These are phyloP conservation scores for Acinonyx jubatus DNA, from an alignment of 2,113 vertebrate genomes.

Conservation along the genomic window DNA sequence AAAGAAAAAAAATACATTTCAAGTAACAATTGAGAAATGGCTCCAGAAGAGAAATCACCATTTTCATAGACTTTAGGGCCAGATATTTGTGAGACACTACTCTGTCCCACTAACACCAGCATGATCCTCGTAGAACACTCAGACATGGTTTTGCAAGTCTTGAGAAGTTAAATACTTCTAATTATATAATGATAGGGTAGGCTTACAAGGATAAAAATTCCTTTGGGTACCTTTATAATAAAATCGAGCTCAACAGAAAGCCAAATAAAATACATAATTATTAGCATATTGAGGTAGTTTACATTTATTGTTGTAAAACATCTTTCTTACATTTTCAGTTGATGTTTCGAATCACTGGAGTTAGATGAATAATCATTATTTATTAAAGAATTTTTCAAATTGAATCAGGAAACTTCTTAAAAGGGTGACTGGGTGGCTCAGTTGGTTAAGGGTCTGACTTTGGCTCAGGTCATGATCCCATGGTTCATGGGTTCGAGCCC, in stretches of 20 bases:
- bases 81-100: not conserved
- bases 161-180: not conserved
- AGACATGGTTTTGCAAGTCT: not conserved
- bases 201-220: not conserved
- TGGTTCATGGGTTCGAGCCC: no score
- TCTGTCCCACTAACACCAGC: not conserved
- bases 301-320: not conserved
- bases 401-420: not conserved
- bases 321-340: not conserved
- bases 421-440: no score
- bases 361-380: not conserved
- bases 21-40: not conserved
- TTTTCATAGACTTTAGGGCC: not conserved
- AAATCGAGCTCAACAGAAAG: not conserved
- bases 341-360: not conserved
- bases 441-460: no score
- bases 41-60: not conserved
- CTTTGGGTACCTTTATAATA: not conserved
- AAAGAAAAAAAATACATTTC: not conserved
- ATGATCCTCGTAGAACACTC: not conserved
- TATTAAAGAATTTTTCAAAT: not conserved
- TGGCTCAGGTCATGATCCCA: no score
- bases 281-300: not conserved
- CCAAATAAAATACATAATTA: not conserved
- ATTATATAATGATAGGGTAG: not conserved